A percentile compares a stretch with the other conserved stretches of the same genome.
phyloP scores from a whole-genome alignment of 2,113 vertebrate genomes.

The Potamarius usumacintae region DNA sequence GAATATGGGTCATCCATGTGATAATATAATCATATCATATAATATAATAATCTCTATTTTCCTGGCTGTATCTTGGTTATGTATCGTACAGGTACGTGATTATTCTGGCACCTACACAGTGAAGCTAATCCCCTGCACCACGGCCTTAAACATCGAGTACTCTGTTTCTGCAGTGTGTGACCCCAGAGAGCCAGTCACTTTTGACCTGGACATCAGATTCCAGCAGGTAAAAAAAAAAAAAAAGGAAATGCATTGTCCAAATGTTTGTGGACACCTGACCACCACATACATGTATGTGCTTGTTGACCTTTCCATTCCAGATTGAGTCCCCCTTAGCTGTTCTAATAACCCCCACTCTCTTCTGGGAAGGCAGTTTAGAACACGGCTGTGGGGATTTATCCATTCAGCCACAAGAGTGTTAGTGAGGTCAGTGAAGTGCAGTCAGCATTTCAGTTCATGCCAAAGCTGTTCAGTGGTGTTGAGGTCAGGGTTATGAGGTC shows the following conservation, averaged over 20 bases:
- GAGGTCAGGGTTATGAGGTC: background rate
- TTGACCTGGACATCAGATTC: slow-evolving; percentile 91
- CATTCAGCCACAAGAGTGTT: background rate
- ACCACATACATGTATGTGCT: background rate
- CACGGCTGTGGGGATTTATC: background rate
- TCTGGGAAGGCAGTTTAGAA: background rate
- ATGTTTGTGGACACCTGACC: background rate
- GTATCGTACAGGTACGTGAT: slow-evolving; percentile 81
- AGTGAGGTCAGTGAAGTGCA: background rate
- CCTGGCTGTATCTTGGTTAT: background rate
- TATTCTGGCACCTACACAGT: slow-evolving; percentile 89
- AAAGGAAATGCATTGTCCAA: background rate
- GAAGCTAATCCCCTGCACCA: slow-evolving; percentile 85
- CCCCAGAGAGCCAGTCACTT: slow-evolving; percentile 83
- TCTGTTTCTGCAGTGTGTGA: slow-evolving; percentile 82
- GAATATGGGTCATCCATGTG: background rate
- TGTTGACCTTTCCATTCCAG: background rate
- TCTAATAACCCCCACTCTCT: background rate
- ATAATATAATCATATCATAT: background rate
- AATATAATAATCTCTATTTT: background rate
- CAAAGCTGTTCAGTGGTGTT: background rate
- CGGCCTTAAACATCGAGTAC: slow-evolving; percentile 80
- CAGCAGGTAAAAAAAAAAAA: slow-evolving; percentile 79
- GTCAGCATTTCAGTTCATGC: background rate
- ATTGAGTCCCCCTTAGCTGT: background rate